phyloP scores from a whole-genome alignment of 1,140 invertebrate genomes.

The Neelides sp. region DNA sequence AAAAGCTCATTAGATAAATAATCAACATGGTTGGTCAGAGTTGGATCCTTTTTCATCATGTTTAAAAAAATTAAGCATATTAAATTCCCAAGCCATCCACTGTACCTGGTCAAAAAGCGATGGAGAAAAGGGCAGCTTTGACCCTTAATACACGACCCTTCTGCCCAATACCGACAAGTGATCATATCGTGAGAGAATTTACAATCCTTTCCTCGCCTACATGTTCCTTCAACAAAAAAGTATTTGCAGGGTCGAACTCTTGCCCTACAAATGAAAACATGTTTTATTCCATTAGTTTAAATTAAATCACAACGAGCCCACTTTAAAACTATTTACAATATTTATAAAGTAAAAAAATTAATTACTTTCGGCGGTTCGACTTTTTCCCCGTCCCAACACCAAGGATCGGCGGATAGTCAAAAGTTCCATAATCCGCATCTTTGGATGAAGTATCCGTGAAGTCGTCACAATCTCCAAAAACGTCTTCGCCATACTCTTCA shows the following conservation, averaged over 20 bases:
- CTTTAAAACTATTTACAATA: not conserved
- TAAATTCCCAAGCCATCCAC: too few species aligned
- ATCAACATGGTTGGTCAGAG: too few species aligned
- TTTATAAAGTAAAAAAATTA: not conserved
- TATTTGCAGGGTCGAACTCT: constrained; percentile 24
- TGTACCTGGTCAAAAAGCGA: constrained; percentile 22
- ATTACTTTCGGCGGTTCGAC: constrained; percentile 17
- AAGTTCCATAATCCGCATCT: constrained; percentile 21
- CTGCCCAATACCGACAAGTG: constrained; percentile 28
- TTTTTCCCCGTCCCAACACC: constrained; percentile 3
- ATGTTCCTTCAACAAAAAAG: constrained; percentile 23
- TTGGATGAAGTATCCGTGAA: constrained; percentile 12
- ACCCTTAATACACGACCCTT: constrained; percentile 26
- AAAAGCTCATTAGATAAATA: too few species aligned
- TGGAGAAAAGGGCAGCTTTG: constrained; percentile 23
- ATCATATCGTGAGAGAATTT: constrained; percentile 27
- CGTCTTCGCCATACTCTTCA: constrained; percentile 7
- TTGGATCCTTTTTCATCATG: too few species aligned
- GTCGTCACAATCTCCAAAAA: constrained; percentile 20
- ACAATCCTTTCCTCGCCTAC: constrained; percentile 23
- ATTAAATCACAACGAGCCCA: too few species aligned
- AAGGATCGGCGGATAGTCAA: constrained; percentile 11
- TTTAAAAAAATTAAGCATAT: too few species aligned
- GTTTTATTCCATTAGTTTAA: not conserved
- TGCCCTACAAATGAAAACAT: constrained; percentile 6